Evolutionary conservation across 2,888 invertebrate species (phyloP).

Genomic region (Cryptus armator): DNA sequence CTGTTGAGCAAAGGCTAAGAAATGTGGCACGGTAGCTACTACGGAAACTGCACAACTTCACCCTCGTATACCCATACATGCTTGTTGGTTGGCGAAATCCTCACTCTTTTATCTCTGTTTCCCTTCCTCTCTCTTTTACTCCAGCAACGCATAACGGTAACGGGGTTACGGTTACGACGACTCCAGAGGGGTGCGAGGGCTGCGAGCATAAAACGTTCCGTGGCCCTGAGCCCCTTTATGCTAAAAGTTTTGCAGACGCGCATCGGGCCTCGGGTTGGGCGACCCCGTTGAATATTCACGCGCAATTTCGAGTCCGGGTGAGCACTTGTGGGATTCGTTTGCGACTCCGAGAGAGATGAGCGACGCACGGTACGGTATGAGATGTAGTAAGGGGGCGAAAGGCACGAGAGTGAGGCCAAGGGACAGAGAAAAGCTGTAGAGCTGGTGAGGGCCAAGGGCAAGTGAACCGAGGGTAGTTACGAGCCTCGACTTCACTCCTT

Average conservation of each 20-base stretch:
- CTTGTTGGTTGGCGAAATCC: constrained; percentile 31
- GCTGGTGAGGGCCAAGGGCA: constrained; percentile 3
- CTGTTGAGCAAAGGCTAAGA: not conserved
- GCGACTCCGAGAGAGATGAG: constrained; percentile 20
- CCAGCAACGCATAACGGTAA: constrained; percentile 42
- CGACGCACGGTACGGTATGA: not conserved
- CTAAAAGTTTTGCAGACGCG: constrained; percentile 69
- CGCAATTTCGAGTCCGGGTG: constrained; percentile 62
- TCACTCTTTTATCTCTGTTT: constrained; percentile 29
- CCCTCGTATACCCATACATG: not conserved
- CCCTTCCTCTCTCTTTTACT: not conserved
- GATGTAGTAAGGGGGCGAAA: not conserved
- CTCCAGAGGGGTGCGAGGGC: constrained; percentile 28
- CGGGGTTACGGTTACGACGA: constrained; percentile 59
- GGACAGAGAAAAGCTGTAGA: not conserved
- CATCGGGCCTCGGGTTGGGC: constrained; percentile 57
- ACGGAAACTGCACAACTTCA: not conserved
- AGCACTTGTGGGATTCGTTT: constrained; percentile 17
- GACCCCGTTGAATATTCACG: constrained; percentile 69
- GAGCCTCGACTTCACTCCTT: constrained; percentile 56
- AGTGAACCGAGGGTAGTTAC: constrained; percentile 30
- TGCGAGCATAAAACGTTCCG: constrained; percentile 66
- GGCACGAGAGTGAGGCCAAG: not conserved
- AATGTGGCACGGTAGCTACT: not conserved
- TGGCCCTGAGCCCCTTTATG: constrained; percentile 69